Percentiles rank a stretch among this genome's conserved stretches.
Evolutionary conservation across 2,888 invertebrate species (phyloP).

Genomic region (Drosophila rubida): DNA sequence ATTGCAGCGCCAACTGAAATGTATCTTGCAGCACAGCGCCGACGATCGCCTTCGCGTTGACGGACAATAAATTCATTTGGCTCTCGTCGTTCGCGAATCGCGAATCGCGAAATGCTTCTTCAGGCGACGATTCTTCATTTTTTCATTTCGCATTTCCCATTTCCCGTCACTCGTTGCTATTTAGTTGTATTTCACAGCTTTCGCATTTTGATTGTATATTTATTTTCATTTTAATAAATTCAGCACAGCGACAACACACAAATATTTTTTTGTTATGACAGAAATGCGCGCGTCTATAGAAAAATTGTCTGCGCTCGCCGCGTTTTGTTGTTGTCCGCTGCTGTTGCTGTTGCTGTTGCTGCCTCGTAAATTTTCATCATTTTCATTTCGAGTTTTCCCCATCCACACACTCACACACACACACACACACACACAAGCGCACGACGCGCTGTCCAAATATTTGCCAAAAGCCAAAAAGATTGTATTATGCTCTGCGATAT

Average conservation of each 20-base stretch:
- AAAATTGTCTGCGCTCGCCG: conserved; percentile 50
- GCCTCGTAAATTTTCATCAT: conserved; percentile 43
- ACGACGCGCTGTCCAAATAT: conserved; percentile 59
- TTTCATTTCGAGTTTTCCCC: conserved; percentile 39
- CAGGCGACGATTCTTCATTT: conserved; percentile 67
- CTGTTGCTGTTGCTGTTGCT: too few relatives aligned
- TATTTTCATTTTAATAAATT: conserved; percentile 65
- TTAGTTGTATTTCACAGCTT: conserved; percentile 38
- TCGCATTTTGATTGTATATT: conserved; percentile 53
- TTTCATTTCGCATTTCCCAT: conserved; percentile 54
- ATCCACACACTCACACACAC: neutral
- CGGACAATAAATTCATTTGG: conserved; percentile 69
- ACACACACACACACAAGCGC: neutral
- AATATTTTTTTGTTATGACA: conserved; percentile 75
- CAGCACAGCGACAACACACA: conserved; percentile 36
- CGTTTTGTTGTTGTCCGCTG: conserved; percentile 17
- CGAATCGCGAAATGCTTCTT: conserved; percentile 60
- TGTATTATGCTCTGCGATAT: conserved; percentile 62
- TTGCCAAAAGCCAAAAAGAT: conserved; percentile 69
- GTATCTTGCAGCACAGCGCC: conserved; percentile 12
- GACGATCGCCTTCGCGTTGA: conserved; percentile 12
- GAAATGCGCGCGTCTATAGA: conserved; percentile 64
- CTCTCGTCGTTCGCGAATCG: conserved; percentile 56
- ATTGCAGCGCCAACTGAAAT: conserved; percentile 57
- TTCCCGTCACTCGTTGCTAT: conserved; percentile 29